These are phyloP conservation scores for Tolypeutes matacus DNA, from an alignment of 2,797 vertebrate genomes.

Conservation along the genomic window DNA sequence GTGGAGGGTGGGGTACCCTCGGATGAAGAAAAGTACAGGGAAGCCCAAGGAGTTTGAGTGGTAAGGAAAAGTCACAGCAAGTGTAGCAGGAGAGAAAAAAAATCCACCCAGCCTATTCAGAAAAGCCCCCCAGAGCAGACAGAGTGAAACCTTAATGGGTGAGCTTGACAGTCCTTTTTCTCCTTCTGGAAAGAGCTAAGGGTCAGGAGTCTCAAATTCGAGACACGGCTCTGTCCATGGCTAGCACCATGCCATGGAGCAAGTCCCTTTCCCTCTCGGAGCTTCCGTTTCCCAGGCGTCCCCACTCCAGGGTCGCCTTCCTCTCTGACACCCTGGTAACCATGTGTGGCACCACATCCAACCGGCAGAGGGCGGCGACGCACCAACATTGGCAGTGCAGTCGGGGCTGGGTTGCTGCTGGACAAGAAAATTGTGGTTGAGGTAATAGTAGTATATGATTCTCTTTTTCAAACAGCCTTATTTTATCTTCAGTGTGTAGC, in stretches of 20 bases:
- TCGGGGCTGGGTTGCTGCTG: neutral
- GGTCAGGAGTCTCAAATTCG: neutral
- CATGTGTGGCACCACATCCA: neutral
- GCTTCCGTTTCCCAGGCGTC: neutral
- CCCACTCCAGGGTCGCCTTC: neutral
- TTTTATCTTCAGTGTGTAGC: neutral
- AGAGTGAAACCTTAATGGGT: neutral
- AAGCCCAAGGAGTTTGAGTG: neutral
- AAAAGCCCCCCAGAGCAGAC: neutral
- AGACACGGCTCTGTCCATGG: neutral
- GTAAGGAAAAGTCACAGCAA: neutral
- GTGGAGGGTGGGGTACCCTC: no score
- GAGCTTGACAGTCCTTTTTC: neutral
- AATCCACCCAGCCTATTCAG: neutral
- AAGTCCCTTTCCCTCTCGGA: neutral
- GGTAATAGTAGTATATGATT: neutral
- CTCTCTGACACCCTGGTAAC: neutral
- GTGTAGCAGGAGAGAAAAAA: neutral
- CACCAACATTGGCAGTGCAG: neutral
- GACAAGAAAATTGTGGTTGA: neutral
- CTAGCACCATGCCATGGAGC: neutral
- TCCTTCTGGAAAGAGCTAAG: neutral
- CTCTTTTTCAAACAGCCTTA: neutral
- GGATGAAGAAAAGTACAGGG: neutral
- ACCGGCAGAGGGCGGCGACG: constrained; percentile 72